Evolutionary conservation across 2,797 vertebrate genomes (phyloP), one percentile per base, ranked within the genome.

Genomic region (Poeciliopsis paucimaculata): DNA sequence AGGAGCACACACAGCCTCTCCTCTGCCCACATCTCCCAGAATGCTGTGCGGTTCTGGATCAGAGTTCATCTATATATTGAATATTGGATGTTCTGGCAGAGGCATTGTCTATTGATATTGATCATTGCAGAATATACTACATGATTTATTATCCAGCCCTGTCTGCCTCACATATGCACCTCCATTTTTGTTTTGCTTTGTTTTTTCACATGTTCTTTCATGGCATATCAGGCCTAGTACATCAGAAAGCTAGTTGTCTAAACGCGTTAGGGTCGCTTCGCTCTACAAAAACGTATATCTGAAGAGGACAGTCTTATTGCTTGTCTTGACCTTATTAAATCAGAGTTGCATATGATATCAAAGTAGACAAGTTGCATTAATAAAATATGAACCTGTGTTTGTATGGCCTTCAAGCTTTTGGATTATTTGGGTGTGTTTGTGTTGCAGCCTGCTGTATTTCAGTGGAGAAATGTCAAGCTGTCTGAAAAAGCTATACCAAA

Each of bases 391-490:
- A 39, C 18, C 34, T 66, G 31, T 62, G 60, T 66, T 39, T 39
- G 34, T 9, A 10, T 66, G 62, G 76, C n/a, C 7, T 78, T 77
- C 26, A 51, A 77, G 66, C 12, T 77, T 64, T 70, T 45, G 73
- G 72, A 78, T 53, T 71, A 80, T 75, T n/a, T 75, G 74, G 41
- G 51, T 76, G 73, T 60, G 46, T n/a, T 77, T 70, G 68, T 80
- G 79, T 79, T 79, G 60, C 34, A 75, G 41, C 41, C 41, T 70
- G 23, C 13, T 45, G 41, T 41, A 68, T 43, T 53, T 68, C 84
- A 84, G 74, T 3, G 10, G 83, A 82, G 82, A 73, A 86, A 90
- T 89, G 90, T 87, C 87, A 86, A 57, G 53, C 83, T 51, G 80
- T 86, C 72, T 86, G 78, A 80, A 88, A 80, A 82, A 77, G 73